A percentile compares a stretch with the other conserved stretches of the same genome.
Evolutionary conservation across 2,113 vertebrate genomes (phyloP).

Genomic region (Rana temporaria): DNA sequence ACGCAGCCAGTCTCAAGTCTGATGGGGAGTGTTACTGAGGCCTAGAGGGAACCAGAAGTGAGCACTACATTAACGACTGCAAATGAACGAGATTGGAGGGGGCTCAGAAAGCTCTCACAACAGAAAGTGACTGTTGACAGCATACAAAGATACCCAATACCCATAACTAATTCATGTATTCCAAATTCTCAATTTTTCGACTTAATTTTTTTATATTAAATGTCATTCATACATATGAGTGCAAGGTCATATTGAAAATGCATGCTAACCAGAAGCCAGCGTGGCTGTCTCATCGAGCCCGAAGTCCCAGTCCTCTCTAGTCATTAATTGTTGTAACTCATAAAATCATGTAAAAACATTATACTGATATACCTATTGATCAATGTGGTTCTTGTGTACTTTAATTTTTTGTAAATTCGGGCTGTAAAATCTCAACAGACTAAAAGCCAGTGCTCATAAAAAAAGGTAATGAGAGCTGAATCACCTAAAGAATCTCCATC

Average conservation of each 20-base stretch:
- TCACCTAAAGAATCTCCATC: too few relatives aligned
- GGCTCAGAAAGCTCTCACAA: conserved; percentile 75
- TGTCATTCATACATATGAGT: not conserved
- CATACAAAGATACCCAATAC: conserved; percentile 64
- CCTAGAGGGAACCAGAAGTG: conserved; percentile 85
- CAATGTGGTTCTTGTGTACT: too few relatives aligned
- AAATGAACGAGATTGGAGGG: conserved; percentile 83
- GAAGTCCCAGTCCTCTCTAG: not conserved
- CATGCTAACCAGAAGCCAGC: not conserved
- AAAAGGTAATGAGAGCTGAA: too few relatives aligned
- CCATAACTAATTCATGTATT: conserved; percentile 72
- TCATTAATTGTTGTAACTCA: too few relatives aligned
- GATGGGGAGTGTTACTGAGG: conserved; percentile 83
- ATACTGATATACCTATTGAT: too few relatives aligned
- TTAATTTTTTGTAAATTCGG: too few relatives aligned
- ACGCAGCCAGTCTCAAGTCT: conserved; percentile 86
- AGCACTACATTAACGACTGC: conserved; percentile 85
- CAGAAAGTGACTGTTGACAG: conserved; percentile 80
- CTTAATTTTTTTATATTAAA: not conserved
- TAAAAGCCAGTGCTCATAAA: too few relatives aligned
- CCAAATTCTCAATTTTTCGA: conserved; percentile 46
- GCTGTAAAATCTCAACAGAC: too few relatives aligned
- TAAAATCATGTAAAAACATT: too few relatives aligned
- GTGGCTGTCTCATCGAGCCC: not conserved
- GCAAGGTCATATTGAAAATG: not conserved